A percentile compares a stretch with the other conserved stretches of the same genome.
These are phyloP conservation scores for Dorcus hopei DNA, from an alignment of 2,888 invertebrate species.

Conservation along the genomic window DNA sequence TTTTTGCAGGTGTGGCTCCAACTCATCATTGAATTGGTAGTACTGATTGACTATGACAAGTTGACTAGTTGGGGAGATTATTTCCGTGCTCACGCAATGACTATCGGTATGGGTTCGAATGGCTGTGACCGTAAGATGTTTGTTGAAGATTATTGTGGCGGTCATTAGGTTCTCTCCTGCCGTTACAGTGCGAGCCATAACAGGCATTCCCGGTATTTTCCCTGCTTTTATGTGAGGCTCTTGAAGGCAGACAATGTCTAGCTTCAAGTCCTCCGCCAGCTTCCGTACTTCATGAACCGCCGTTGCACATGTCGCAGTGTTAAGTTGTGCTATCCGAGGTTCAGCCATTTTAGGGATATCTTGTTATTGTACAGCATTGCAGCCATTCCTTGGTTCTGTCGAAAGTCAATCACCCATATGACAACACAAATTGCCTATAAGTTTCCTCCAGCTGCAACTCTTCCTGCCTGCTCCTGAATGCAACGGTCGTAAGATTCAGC, in stretches of 20 bases:
- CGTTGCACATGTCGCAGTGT: no score
- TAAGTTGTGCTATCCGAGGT: no score
- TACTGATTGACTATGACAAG: slow-evolving; percentile 2
- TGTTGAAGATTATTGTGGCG: no score
- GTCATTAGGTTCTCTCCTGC: no score
- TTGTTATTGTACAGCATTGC: background rate
- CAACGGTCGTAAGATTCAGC: background rate
- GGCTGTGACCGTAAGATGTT: background rate
- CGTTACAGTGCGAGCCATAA: no score
- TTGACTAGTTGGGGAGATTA: background rate
- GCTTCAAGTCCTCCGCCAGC: no score
- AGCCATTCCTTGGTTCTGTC: background rate
- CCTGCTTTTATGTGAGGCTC: no score
- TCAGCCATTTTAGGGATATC: slow-evolving; percentile 2
- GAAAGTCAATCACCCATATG: slow-evolving; percentile 2
- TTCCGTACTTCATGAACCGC: no score
- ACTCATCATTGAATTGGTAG: slow-evolving; percentile 2
- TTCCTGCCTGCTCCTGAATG: slow-evolving; percentile 3
- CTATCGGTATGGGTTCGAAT: background rate
- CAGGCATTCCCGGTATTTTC: no score
- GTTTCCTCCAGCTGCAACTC: background rate
- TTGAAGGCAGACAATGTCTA: no score
- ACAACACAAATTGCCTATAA: slow-evolving; percentile 2
- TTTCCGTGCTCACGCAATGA: background rate
- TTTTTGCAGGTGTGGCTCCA: background rate